Evolutionary conservation across 2,113 vertebrate genomes (phyloP).

Genomic region (Syrmaticus mikado): DNA sequence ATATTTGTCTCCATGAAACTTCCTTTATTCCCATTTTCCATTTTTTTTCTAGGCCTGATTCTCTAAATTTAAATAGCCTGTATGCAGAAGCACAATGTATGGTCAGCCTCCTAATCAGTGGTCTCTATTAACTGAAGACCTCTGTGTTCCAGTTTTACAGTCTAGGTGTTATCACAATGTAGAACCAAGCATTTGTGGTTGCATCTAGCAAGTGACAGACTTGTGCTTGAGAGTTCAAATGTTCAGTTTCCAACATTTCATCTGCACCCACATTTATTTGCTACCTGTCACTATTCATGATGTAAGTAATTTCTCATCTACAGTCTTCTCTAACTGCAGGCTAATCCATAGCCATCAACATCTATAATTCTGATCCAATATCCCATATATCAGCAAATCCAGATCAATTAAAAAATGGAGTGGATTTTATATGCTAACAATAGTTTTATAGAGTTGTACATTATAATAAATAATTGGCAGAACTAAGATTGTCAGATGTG

Average conservation of each 20-base stretch:
- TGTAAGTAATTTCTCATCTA: neutral
- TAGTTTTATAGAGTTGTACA: neutral
- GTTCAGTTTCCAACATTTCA: neutral
- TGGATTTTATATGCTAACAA: neutral
- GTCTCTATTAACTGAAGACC: neutral
- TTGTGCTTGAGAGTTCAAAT: neutral
- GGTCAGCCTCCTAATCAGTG: neutral
- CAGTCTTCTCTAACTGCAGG: neutral
- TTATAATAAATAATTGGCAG: neutral
- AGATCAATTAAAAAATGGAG: neutral
- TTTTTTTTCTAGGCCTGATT: neutral
- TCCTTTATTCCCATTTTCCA: neutral
- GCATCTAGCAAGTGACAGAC: neutral
- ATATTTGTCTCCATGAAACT: accelerated
- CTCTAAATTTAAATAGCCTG: neutral
- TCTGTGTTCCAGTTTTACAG: neutral
- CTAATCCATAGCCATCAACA: neutral
- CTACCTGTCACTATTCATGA: neutral
- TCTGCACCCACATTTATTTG: neutral
- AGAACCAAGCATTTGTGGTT: neutral
- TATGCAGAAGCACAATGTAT: neutral
- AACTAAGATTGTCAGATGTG: neutral
- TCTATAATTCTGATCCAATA: neutral
- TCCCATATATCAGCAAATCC: neutral
- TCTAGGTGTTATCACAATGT: neutral